Evolutionary conservation across 1,140 invertebrate genomes (phyloP).

Genomic region (Frieseomelitta varia): DNA sequence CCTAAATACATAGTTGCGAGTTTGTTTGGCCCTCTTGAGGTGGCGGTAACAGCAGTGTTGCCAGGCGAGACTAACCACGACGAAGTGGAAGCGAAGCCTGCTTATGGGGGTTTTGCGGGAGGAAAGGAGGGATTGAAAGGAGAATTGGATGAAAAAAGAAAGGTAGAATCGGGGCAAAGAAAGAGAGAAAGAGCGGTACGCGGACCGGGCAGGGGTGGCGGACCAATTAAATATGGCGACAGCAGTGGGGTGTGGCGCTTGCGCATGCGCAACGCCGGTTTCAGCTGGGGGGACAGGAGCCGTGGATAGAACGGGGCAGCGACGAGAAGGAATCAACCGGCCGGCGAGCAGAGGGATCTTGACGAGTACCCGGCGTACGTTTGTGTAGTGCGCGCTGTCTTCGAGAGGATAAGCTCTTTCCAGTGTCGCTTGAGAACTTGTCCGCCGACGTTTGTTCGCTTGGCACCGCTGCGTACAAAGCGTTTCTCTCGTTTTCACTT

Average conservation of each 20-base stretch:
- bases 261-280: slow-evolving; percentile 70
- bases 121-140: slow-evolving; percentile 1
- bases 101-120: slow-evolving; percentile 36
- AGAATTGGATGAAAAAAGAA: background rate
- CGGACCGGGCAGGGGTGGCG: slow-evolving; percentile 71
- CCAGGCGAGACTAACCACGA: slow-evolving; percentile 37
- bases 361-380: slow-evolving; percentile 64
- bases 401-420: slow-evolving; percentile 44
- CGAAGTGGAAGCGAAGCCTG: slow-evolving; percentile 36
- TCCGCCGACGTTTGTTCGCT: slow-evolving; percentile 23
- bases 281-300: slow-evolving; percentile 38
- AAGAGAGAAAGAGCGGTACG: slow-evolving; percentile 15
- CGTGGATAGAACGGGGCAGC: slow-evolving; percentile 51
- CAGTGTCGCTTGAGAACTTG: slow-evolving; percentile 41
- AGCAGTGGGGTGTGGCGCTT: slow-evolving; percentile 76
- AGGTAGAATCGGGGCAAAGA: background rate
- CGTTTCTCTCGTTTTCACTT: slow-evolving; percentile 19
- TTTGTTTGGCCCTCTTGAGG: slow-evolving; percentile 43
- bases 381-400: slow-evolving; percentile 64
- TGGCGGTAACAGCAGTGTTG: slow-evolving; percentile 55
- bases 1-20: slow-evolving; percentile 33
- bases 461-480: background rate
- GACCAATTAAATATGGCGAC: slow-evolving; percentile 77
- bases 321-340: slow-evolving; percentile 67
- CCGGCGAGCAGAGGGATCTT: slow-evolving; percentile 66